These are phyloP conservation scores for Laticauda colubrina DNA, from an alignment of 2,113 vertebrate genomes.

Conservation along the genomic window DNA sequence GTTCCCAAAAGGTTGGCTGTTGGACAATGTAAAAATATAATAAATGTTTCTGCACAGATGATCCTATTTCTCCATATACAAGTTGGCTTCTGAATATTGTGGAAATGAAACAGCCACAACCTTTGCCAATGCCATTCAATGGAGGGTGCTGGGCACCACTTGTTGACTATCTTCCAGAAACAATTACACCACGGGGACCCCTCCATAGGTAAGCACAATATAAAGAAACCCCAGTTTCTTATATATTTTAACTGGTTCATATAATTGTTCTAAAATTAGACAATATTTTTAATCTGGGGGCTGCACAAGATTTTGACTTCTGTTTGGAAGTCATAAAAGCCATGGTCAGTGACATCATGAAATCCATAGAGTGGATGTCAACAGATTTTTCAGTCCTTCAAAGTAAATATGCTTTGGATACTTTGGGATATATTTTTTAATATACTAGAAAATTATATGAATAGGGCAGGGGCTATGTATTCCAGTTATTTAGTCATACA, in stretches of 20 bases:
- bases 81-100: conserved; percentile 91
- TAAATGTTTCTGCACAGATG: conserved; percentile 69
- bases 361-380: neutral
- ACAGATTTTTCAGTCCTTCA: neutral
- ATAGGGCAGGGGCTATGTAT: neutral
- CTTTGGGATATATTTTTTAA: neutral
- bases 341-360: neutral
- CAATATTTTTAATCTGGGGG: neutral
- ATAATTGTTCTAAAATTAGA: neutral
- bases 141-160: conserved; percentile 97
- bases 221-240: neutral
- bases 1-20: neutral
- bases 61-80: conserved; percentile 91
- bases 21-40: neutral
- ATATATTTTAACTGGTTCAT: neutral
- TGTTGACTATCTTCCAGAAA: conserved; percentile 96
- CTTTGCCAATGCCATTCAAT: conserved; percentile 93
- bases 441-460: neutral
- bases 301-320: neutral
- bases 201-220: conserved; percentile 84
- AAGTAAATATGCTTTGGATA: neutral
- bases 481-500: neutral
- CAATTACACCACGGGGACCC: conserved; percentile 90
- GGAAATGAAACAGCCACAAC: conserved; percentile 90
- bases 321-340: neutral